These are phyloP conservation scores for Shinisaurus crocodilurus DNA, from an alignment of 2,113 vertebrate genomes.

Conservation along the genomic window DNA sequence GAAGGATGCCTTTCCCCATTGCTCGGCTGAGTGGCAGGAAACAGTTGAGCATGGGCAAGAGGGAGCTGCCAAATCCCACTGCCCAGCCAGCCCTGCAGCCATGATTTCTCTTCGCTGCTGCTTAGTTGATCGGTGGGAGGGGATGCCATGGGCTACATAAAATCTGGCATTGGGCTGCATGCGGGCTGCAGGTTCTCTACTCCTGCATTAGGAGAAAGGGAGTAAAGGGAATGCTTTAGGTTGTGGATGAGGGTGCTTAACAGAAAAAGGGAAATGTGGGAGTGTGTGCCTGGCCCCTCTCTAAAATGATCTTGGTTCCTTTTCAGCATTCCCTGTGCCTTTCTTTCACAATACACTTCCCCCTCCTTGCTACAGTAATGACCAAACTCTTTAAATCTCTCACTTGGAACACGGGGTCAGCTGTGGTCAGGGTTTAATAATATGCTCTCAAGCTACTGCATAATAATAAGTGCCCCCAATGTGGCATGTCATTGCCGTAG, in stretches of 20 bases:
- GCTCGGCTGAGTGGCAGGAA: background rate
- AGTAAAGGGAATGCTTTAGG: background rate
- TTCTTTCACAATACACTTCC: background rate
- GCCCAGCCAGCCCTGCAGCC: too few relatives aligned
- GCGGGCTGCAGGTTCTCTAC: background rate
- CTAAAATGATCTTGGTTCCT: background rate
- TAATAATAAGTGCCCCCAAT: background rate
- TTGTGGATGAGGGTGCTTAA: background rate
- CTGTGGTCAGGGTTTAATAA: background rate
- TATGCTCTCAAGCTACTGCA: accelerated
- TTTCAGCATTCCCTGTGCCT: background rate
- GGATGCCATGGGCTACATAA: background rate
- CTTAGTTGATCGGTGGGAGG: background rate
- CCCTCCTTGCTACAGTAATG: background rate
- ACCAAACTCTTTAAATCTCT: background rate
- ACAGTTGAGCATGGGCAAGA: background rate
- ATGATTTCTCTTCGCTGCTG: background rate
- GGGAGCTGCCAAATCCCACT: background rate
- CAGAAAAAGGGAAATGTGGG: background rate
- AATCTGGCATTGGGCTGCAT: background rate
- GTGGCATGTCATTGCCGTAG: too few relatives aligned
- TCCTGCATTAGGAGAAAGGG: background rate
- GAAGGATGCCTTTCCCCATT: background rate
- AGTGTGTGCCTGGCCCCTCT: background rate
- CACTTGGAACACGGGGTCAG: background rate